These are phyloP conservation scores for Philereme vetulata DNA, from an alignment of 2,888 invertebrate species.

Conservation along the genomic window DNA sequence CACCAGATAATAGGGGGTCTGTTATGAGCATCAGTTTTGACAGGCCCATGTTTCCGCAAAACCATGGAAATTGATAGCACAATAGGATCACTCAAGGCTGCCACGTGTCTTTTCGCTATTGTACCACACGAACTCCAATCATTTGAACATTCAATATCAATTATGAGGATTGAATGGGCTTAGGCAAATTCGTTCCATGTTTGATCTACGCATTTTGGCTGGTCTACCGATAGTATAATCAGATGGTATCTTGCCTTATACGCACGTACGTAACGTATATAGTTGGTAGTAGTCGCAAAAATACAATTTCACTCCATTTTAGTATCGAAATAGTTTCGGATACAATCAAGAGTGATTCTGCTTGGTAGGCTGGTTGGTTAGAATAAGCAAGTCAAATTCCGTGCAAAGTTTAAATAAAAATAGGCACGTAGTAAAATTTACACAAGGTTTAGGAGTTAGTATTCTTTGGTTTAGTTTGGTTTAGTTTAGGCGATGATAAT, in stretches of 20 bases:
- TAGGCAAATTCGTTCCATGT: too few relatives aligned
- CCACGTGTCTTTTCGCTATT: constrained; percentile 9
- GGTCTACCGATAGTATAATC: too few relatives aligned
- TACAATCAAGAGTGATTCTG: constrained; percentile 3
- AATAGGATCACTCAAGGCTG: constrained; percentile 12
- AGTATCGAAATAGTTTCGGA: constrained; percentile 3
- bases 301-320: constrained; percentile 3
- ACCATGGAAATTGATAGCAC: constrained; percentile 9
- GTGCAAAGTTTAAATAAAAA: too few relatives aligned
- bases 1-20: constrained; percentile 42
- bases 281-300: too few relatives aligned
- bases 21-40: constrained; percentile 34
- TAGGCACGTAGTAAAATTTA: too few relatives aligned
- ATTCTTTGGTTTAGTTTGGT: too few relatives aligned
- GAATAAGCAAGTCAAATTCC: too few relatives aligned
- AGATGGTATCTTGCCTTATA: too few relatives aligned
- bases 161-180: neutral
- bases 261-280: too few relatives aligned
- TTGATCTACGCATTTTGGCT: too few relatives aligned
- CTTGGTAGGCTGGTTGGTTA: neutral
- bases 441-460: too few relatives aligned
- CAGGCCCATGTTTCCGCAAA: constrained; percentile 21
- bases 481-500: too few relatives aligned
- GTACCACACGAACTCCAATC: constrained; percentile 1
- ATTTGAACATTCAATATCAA: neutral